Percentiles rank a stretch among this genome's conserved stretches.
phyloP scores from a whole-genome alignment of 2,888 invertebrate species.

The Proisotoma minuta region DNA sequence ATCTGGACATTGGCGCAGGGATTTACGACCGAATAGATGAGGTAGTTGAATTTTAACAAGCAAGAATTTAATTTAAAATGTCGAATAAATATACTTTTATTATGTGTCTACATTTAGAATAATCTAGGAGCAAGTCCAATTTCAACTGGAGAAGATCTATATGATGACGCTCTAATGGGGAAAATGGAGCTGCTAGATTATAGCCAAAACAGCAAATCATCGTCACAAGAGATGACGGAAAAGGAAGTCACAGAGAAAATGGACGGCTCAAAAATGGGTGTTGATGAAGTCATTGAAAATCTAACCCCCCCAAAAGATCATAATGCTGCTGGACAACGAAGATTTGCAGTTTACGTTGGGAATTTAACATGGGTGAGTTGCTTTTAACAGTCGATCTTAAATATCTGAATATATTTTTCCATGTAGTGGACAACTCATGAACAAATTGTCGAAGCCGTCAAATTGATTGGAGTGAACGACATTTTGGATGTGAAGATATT shows the following conservation, averaged over 20 bases:
- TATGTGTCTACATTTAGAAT: no score
- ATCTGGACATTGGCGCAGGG: no score
- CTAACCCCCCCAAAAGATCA: no score
- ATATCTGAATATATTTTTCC: conserved; percentile 34
- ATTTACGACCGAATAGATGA: neutral
- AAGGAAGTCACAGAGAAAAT: no score
- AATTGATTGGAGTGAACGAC: conserved; percentile 81
- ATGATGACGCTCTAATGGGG: conserved; percentile 5
- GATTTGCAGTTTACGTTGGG: conserved; percentile 71
- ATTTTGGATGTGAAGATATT: conserved; percentile 97
- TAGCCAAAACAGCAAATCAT: neutral
- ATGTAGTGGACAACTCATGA: conserved; percentile 95
- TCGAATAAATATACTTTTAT: no score
- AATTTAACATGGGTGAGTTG: conserved; percentile 90
- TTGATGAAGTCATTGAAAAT: neutral
- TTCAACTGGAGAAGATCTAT: neutral
- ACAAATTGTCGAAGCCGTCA: conserved; percentile 83
- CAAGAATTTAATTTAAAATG: no score
- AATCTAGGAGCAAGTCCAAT: neutral
- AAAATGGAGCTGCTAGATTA: neutral
- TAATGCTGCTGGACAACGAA: conserved; percentile 1
- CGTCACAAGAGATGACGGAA: no score
- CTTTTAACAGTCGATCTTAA: neutral
- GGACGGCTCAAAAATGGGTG: neutral
- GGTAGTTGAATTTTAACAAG: no score